Base-by-base conservation (phyloP, 2,113 vertebrate genomes). In the Antigone vipio region DNA sequence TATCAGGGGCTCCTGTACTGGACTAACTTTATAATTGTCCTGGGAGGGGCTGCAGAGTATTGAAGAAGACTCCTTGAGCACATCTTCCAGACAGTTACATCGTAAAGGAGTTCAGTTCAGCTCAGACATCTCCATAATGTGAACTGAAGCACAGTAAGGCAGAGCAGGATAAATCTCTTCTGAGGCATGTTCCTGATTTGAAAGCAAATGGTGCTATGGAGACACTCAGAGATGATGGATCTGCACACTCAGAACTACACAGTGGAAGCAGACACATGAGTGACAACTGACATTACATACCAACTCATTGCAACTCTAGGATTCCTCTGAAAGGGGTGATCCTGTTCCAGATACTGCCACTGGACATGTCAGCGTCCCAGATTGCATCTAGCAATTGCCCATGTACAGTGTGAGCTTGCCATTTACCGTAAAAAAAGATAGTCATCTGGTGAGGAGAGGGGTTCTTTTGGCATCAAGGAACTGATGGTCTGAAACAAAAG, bases 161-260 rank as follows among this genome's bases (percentile, higher is more conserved):
- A 59, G 9, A 6, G 21, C 12, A 73, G 26, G 15, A 24, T 21
- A 55, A 72, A 24, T 22, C 3, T 77, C 6, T 58, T 74, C 15
- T 0, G 0, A 66, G 32, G 6, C 9, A 21, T 11, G 14, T 27
- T 86, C 19, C 24, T 87, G 12, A 16, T 71, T 52, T 78, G 30
- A 35, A 71, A 12, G 49, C 20, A 53, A 32, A 63, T 13, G 5
- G 11, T 27, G 8, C 9, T 53, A 47, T 5, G 19, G n/a, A 53
- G 20, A 34, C 19, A 12, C 12, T 68, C 50, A 53, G 30, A 67
- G 12, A 5, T 47, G 24, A 22, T 29, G 19, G 21, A 32, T 45
- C 62, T 76, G 14, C 17, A 14, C 10, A 49, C 21, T 15, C 30
- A 49, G 50, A 89, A 64, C 59, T 32, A 42, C 26, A 30, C 8